Percentiles rank a stretch among this genome's conserved stretches.
Conservation (phyloP, 2,888 invertebrate genomes). For the Ischnus inquisitorius region DNA sequence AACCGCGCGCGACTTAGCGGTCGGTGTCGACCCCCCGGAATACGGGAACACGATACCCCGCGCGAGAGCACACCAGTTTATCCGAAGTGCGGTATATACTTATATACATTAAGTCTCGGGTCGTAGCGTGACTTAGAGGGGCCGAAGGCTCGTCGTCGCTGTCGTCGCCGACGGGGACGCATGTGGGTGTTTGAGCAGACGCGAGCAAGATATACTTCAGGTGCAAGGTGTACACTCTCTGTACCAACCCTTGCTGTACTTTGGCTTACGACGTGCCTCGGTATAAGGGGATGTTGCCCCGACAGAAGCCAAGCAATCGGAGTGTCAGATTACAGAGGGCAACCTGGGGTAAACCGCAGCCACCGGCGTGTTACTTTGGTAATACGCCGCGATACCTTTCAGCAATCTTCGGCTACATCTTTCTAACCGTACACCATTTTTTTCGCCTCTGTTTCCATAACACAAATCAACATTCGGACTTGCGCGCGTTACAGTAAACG, state of each 20-base stretch:
- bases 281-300: conserved; percentile 84
- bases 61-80: conserved; percentile 39
- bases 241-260: conserved; percentile 53
- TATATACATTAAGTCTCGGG: conserved; percentile 31
- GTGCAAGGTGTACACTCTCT: conserved; percentile 55
- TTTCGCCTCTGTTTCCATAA: background rate
- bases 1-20: conserved; percentile 24
- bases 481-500: too few species aligned
- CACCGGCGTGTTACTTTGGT: conserved; percentile 57
- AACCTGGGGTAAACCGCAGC: conserved; percentile 82
- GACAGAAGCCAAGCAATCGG: conserved; percentile 85
- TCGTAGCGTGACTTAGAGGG: conserved; percentile 52
- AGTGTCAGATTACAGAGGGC: conserved; percentile 82
- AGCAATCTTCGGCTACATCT: conserved; percentile 1
- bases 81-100: conserved; percentile 18
- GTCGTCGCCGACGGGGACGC: conserved; percentile 37
- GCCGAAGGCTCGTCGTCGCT: conserved; percentile 35
- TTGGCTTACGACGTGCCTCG: conserved; percentile 53
- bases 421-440: background rate
- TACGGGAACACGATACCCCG: conserved; percentile 40
- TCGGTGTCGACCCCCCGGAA: conserved; percentile 8
- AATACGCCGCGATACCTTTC: conserved; percentile 41
- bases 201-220: conserved; percentile 26
- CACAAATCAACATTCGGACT: background rate
- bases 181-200: conserved; percentile 33